Evolutionary conservation across 2,888 invertebrate genomes (phyloP), one percentile per base, ranked within the genome.

Genomic region (Hydroisotoma schaefferi): DNA sequence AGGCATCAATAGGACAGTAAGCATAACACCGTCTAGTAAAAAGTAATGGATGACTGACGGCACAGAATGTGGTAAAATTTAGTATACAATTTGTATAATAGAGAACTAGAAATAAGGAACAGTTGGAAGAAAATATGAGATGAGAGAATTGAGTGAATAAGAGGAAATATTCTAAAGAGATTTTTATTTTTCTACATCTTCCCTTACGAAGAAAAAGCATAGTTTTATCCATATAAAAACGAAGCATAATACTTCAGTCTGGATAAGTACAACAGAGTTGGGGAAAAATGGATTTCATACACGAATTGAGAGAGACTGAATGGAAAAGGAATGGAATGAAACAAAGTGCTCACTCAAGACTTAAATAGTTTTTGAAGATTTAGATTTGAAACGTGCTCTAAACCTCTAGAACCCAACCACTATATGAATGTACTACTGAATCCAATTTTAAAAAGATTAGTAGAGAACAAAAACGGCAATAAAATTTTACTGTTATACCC

Each of bases 261-360:
- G n/a, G n/a, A n/a, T n/a, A n/a, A n/a, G n/a, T n/a, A n/a, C 5
- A 40, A 40, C 40, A 40, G 15, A 20, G 20, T 40, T 40, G 40
- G 15, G 20, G 40, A 40, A 40, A 20, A 40, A 40, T 40, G 40
- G n/a, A 40, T 40, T 40, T 40, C 40, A 40, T 40, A 40, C 40
- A 40, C 40, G 40, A 40, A 40, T 40, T 40, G 40, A 15, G 40
- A 18, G n/a, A 40, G 40, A 40, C 20, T 40, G 40, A 40, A 40
- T 40, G 40, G 40, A 40, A 40, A 40, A 18, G 15, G 40, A 40
- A 40, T 40, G 40, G 40, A 40, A 40, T 40, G 40, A 40, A 40
- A 40, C 40, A 40, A 40, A 40, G 40, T 40, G 40, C 40, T 40
- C 40, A 20, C 20, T 40, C 40, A 40, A n/a, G n/a, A n/a, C n/a